Base-by-base conservation (phyloP, 1,140 invertebrate genomes). In the Oedothorax gibbosus region DNA sequence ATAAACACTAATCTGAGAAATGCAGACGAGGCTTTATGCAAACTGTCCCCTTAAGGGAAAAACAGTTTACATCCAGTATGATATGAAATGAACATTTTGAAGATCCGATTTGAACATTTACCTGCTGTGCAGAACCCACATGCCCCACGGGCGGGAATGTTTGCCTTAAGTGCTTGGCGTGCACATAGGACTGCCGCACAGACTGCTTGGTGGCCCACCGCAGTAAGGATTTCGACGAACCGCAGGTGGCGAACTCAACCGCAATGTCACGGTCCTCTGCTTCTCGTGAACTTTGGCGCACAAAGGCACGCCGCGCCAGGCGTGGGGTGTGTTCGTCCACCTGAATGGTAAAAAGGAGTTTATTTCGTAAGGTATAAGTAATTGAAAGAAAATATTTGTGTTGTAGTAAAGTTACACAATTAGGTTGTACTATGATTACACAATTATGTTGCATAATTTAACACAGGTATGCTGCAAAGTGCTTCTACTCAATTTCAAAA, bases 61-160 rank as follows among this genome's bases (percentile, higher is more conserved):
- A n/a, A n/a, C n/a, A n/a, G n/a, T n/a, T n/a, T n/a, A n/a, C n/a
- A n/a, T n/a, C n/a, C n/a, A n/a, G n/a, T n/a, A n/a, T n/a, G n/a
- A n/a, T n/a, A n/a, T n/a, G n/a, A n/a, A n/a, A n/a, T n/a, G n/a
- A n/a, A n/a, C n/a, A n/a, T n/a, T n/a, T n/a, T n/a, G n/a, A n/a
- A n/a, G 1, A 35, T 35, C 35, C 35, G 5, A 35, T 5, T 2
- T 35, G 5, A 35, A 35, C 5, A 35, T 15, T 18, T 66, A n/a
- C 75, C 60, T 53, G 18, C 21, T 65, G 6, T 35, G 83, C n/a
- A 9, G 85, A 65, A 20, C 77, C 65, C 15, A 68, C 62, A 60
- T 87, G 84, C n/a, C 86, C 79, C 60, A 86, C 53, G 5, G 88
- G 87, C n/a, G 87, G 88, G 72, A 88, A 88, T 50, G 87, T 88